phyloP scores from a whole-genome alignment of 2,888 invertebrate genomes.

The Orthosia gothica region DNA sequence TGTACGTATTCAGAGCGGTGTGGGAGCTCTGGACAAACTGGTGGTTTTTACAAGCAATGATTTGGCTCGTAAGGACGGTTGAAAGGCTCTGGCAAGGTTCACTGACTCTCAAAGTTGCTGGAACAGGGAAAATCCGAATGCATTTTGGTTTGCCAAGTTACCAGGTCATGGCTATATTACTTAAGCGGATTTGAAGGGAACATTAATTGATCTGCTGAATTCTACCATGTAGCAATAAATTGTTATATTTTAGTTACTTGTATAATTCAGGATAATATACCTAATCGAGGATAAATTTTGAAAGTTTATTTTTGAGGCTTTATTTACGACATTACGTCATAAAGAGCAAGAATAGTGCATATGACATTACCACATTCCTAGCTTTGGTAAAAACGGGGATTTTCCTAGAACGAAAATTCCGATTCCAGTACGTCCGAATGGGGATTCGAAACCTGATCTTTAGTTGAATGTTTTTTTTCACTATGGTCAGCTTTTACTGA shows the following conservation, averaged over 20 bases:
- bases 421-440: not conserved
- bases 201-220: not conserved
- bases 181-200: slow-evolving; percentile 28
- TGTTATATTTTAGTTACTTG: not conserved
- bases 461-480: not conserved
- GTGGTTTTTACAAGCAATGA: slow-evolving; percentile 55
- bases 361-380: not conserved
- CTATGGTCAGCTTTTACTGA: not conserved
- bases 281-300: not conserved
- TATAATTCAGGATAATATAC: not conserved
- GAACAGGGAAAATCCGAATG: slow-evolving; percentile 49
- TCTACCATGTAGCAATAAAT: slow-evolving; percentile 1
- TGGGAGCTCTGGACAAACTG: slow-evolving; percentile 26
- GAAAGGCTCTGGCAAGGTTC: slow-evolving; percentile 61
- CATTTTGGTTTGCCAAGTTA: slow-evolving; percentile 37
- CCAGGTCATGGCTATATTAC: slow-evolving; percentile 45
- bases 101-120: slow-evolving; percentile 53
- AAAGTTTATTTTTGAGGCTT: too few relatives aligned
- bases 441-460: not conserved
- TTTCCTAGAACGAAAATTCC: not conserved
- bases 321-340: not conserved
- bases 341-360: not conserved
- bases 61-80: slow-evolving; percentile 54
- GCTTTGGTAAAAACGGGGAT: not conserved
- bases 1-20: slow-evolving; percentile 4